These are phyloP conservation scores for Chlorops oryzae DNA, from an alignment of 1,140 invertebrate genomes.

Conservation along the genomic window DNA sequence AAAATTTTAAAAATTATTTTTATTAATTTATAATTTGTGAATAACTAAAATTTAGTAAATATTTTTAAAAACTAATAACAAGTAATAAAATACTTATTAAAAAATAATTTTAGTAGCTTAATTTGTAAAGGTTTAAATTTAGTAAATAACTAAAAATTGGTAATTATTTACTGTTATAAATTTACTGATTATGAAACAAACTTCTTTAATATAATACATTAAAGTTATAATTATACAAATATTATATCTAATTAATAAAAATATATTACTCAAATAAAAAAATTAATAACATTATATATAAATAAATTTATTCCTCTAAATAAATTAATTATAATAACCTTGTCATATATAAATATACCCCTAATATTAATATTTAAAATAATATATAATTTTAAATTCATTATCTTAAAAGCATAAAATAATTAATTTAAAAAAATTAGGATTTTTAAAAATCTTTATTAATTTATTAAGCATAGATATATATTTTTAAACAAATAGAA, in stretches of 20 bases:
- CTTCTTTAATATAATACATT: too few species aligned
- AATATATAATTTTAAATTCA: constrained; percentile 15
- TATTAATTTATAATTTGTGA: too few species aligned
- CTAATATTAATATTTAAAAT: neutral
- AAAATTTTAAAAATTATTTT: constrained; percentile 21
- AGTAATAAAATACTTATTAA: constrained; percentile 12
- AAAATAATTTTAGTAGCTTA: too few species aligned
- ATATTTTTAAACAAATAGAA: neutral
- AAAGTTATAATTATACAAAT: constrained; percentile 1
- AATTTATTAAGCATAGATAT: constrained; percentile 3
- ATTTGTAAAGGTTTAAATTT: too few species aligned
- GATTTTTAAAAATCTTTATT: constrained; percentile 7
- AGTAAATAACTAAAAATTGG: too few species aligned
- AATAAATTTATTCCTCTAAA: constrained; percentile 25
- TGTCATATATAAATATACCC: too few species aligned
- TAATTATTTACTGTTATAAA: too few species aligned
- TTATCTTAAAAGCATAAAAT: constrained; percentile 11
- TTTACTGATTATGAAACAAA: too few species aligned
- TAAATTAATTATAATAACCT: neutral
- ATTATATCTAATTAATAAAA: constrained; percentile 8
- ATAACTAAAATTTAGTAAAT: too few species aligned
- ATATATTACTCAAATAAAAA: constrained; percentile 1
- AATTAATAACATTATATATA: constrained; percentile 36
- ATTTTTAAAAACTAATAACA: constrained; percentile 9
- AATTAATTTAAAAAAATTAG: neutral